Evolutionary conservation across 1,140 invertebrate genomes (phyloP).

Genomic region (Leptopilina boulardi): DNA sequence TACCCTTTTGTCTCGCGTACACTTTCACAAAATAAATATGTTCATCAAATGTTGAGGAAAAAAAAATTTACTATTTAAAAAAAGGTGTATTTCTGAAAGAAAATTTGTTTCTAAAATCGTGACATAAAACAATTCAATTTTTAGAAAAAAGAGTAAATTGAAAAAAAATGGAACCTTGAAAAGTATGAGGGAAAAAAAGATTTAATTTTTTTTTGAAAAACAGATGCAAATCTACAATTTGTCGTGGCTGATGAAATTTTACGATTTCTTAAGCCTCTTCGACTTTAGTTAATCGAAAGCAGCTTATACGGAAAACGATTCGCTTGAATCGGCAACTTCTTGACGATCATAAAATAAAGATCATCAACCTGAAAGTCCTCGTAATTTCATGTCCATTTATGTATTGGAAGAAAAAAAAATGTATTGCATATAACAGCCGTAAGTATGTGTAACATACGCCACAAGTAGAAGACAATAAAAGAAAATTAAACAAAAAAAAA

Average conservation of each 20-base stretch:
- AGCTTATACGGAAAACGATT: constrained; percentile 22
- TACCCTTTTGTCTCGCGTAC: background rate
- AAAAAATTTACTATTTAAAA: background rate
- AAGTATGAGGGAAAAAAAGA: too few relatives aligned
- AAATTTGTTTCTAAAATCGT: too few relatives aligned
- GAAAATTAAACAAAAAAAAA: constrained; percentile 35
- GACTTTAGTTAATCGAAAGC: constrained; percentile 27
- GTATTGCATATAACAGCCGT: constrained; percentile 59
- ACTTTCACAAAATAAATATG: constrained; percentile 9
- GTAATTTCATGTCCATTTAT: constrained; percentile 48
- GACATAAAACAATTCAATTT: too few relatives aligned
- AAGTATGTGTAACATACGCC: constrained; percentile 39
- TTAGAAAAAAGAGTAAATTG: too few relatives aligned
- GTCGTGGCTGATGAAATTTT: constrained; percentile 19
- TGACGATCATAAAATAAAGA: constrained; percentile 30
- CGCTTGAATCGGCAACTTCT: background rate
- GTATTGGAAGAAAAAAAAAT: constrained; percentile 48
- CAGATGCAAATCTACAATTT: constrained; percentile 4
- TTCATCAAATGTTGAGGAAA: background rate
- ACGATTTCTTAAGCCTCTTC: background rate
- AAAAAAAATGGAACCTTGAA: too few relatives aligned
- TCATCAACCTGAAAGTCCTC: constrained; percentile 11
- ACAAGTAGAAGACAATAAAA: constrained; percentile 23
- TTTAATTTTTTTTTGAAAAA: background rate
- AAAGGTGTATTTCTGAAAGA: too few relatives aligned